These are phyloP conservation scores for Agrypnia vestita DNA, from an alignment of 1,140 invertebrate species.

Conservation along the genomic window DNA sequence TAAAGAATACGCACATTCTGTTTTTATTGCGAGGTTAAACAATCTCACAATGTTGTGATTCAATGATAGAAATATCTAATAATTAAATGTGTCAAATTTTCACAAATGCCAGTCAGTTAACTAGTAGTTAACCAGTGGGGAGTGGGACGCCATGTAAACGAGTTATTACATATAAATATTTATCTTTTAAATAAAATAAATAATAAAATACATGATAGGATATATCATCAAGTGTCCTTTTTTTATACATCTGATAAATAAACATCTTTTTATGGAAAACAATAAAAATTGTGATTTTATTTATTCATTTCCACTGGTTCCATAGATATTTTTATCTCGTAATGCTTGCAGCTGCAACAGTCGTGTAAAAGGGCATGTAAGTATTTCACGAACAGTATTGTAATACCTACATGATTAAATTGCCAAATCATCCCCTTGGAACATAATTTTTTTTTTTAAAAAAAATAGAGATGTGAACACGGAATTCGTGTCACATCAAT, in stretches of 20 bases:
- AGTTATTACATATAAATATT: slow-evolving; percentile 48
- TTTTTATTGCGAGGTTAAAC: background rate
- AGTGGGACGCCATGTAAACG: slow-evolving; percentile 50
- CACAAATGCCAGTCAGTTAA: slow-evolving; percentile 45
- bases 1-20: background rate
- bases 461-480: too few species aligned
- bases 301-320: background rate
- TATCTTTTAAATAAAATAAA: slow-evolving; percentile 43
- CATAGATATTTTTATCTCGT: too few species aligned
- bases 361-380: background rate
- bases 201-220: slow-evolving; percentile 58
- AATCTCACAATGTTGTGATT: background rate
- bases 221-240: slow-evolving; percentile 62
- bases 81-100: slow-evolving; percentile 37
- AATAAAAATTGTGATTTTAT: slow-evolving; percentile 21
- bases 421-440: too few species aligned
- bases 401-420: too few species aligned
- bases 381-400: background rate
- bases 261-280: slow-evolving; percentile 61
- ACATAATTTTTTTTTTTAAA: too few species aligned
- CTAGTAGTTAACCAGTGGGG: slow-evolving; percentile 38
- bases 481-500: too few species aligned
- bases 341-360: background rate
- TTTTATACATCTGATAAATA: slow-evolving; percentile 61
- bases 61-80: slow-evolving; percentile 1